Percentiles rank a stretch among this genome's conserved stretches.
Evolutionary conservation across 30 jellyfish, hydroid and myxozoan species (phyloP).

Genomic region (Hydra vulgaris): DNA sequence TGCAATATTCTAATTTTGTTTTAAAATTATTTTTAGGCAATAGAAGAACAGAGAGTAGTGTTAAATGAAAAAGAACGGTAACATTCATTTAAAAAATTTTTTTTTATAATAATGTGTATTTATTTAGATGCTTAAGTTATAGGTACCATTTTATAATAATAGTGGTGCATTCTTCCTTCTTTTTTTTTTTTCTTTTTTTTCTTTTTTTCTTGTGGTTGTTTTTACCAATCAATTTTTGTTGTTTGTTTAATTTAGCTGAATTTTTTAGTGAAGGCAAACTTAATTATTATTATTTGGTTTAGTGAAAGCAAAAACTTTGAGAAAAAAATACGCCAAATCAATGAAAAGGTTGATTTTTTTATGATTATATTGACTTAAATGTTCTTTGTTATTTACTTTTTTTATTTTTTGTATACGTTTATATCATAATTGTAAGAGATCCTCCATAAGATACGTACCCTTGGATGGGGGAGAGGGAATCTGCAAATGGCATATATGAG

Average conservation of each 20-base stretch:
- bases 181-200: not conserved
- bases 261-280: not conserved
- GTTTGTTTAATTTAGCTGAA: too few relatives aligned
- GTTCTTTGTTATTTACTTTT: too few relatives aligned
- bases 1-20: not conserved
- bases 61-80: slow-evolving; percentile 68
- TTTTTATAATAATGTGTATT: not conserved
- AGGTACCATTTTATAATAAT: too few relatives aligned
- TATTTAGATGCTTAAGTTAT: too few relatives aligned
- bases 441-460: too few relatives aligned
- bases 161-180: too few relatives aligned
- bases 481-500: too few relatives aligned
- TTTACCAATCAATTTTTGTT: too few relatives aligned
- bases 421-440: too few relatives aligned
- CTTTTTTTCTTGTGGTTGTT: not conserved
- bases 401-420: too few relatives aligned
- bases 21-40: slow-evolving; percentile 36
- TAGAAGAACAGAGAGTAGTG: slow-evolving; percentile 49
- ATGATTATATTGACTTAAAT: too few relatives aligned
- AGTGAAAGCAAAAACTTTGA: slow-evolving; percentile 61
- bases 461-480: too few relatives aligned
- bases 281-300: not conserved
- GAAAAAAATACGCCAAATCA: slow-evolving; percentile 37
- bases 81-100: not conserved
- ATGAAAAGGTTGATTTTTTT: slow-evolving; percentile 56